phyloP scores from a whole-genome alignment of 2,888 invertebrate species.

The Hydrotaea cyrtoneurina region DNA sequence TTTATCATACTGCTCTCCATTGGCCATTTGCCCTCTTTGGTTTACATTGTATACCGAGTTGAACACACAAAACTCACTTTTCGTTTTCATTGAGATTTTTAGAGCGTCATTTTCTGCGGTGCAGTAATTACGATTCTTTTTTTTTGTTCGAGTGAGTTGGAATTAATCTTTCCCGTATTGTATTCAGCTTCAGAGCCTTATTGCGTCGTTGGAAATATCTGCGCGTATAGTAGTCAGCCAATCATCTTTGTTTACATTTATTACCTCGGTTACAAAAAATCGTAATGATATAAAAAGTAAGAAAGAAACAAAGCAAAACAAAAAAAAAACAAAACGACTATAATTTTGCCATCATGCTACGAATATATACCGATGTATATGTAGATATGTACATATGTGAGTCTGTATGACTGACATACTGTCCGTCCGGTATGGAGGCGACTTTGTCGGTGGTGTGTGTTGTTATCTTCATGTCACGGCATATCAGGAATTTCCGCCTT shows the following conservation, averaged over 20 bases:
- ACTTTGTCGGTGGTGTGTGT: background rate
- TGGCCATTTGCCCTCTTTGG: no score
- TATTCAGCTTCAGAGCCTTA: conserved; percentile 9
- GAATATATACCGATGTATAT: background rate
- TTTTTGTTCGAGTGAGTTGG: background rate
- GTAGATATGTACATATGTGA: background rate
- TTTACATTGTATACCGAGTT: no score
- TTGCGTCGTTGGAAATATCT: conserved; percentile 46
- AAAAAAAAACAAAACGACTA: background rate
- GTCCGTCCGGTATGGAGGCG: background rate
- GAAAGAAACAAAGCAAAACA: background rate
- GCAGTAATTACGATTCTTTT: no score
- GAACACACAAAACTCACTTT: no score
- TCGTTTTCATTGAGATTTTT: no score
- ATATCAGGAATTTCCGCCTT: conserved; percentile 53
- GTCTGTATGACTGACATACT: background rate
- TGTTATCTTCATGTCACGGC: conserved; percentile 39
- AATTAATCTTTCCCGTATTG: background rate
- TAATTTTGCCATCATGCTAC: background rate
- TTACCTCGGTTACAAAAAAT: conserved; percentile 17
- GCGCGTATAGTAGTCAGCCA: background rate
- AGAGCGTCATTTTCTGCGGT: no score
- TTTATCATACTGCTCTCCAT: no score
- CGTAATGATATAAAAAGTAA: background rate
- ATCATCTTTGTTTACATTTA: conserved; percentile 23